phyloP scores from a whole-genome alignment of 2,113 vertebrate genomes.

The Megaceryle maxima region DNA sequence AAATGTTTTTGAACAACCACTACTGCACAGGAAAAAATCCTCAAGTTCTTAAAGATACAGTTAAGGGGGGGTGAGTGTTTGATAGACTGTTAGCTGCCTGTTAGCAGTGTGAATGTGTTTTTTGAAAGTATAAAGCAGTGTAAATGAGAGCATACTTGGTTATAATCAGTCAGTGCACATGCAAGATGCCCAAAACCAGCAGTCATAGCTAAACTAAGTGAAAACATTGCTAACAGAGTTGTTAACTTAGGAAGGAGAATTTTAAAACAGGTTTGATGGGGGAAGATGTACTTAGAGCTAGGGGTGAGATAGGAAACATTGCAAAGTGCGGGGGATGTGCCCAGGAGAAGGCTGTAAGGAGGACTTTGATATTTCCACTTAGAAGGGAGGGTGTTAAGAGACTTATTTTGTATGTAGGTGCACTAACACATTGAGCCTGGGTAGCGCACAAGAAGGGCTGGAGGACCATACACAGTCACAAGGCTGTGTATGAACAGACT shows the following conservation, averaged over 20 bases:
- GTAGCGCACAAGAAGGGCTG: neutral
- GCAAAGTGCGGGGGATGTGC: neutral
- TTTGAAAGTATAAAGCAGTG: neutral
- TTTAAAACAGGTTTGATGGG: neutral
- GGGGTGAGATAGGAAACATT: neutral
- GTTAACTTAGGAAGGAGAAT: neutral
- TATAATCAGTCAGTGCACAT: neutral
- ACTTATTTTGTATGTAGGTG: neutral
- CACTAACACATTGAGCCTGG: neutral
- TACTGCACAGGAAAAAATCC: neutral
- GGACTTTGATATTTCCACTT: neutral
- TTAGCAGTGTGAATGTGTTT: neutral
- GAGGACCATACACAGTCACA: neutral
- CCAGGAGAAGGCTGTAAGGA: neutral
- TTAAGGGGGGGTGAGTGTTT: neutral
- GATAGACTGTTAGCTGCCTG: neutral
- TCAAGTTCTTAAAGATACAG: neutral
- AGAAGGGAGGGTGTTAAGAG: neutral
- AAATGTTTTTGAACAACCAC: neutral
- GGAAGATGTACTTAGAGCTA: neutral
- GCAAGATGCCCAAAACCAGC: neutral
- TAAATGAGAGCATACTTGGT: neutral
- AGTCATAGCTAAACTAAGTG: neutral
- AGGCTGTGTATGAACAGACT: rapidly evolving
- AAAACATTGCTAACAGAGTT: neutral